These are phyloP conservation scores for Drosophila punjabiensis DNA, from an alignment of 1,140 invertebrate genomes.

Conservation along the genomic window DNA sequence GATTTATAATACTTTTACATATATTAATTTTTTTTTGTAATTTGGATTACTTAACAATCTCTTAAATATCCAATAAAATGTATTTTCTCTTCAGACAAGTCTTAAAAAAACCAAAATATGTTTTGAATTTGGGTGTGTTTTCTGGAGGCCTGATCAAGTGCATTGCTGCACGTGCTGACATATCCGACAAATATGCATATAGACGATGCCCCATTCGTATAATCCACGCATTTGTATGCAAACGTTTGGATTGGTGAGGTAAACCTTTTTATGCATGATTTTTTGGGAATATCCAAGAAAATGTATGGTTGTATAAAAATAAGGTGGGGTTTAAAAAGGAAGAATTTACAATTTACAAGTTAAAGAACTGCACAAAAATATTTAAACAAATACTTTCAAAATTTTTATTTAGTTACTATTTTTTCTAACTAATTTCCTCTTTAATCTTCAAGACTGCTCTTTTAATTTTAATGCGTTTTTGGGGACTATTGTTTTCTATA, in stretches of 20 bases:
- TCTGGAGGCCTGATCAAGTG: constrained; percentile 20
- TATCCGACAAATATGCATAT: constrained; percentile 26
- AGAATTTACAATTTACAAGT: neutral
- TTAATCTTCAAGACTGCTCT: neutral
- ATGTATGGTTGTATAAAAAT: constrained; percentile 6
- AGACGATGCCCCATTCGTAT: constrained; percentile 9
- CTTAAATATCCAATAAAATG: neutral
- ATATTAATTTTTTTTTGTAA: neutral
- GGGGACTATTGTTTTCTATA: neutral
- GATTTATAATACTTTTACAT: neutral
- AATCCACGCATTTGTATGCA: constrained; percentile 55
- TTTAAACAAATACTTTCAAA: neutral
- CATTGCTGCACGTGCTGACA: constrained; percentile 55
- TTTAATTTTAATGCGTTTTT: neutral
- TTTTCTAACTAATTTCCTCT: too few relatives aligned
- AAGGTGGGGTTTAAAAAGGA: neutral
- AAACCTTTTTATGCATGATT: neutral
- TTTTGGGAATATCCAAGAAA: constrained; percentile 16
- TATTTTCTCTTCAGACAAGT: neutral
- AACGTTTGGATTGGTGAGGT: constrained; percentile 9
- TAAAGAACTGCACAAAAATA: neutral
- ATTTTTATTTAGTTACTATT: neutral
- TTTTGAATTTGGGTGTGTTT: neutral
- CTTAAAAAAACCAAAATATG: constrained; percentile 9
- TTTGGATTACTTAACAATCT: neutral